These are phyloP conservation scores for Salvelinus alpinus DNA, from an alignment of 2,113 vertebrate species.

Conservation along the genomic window DNA sequence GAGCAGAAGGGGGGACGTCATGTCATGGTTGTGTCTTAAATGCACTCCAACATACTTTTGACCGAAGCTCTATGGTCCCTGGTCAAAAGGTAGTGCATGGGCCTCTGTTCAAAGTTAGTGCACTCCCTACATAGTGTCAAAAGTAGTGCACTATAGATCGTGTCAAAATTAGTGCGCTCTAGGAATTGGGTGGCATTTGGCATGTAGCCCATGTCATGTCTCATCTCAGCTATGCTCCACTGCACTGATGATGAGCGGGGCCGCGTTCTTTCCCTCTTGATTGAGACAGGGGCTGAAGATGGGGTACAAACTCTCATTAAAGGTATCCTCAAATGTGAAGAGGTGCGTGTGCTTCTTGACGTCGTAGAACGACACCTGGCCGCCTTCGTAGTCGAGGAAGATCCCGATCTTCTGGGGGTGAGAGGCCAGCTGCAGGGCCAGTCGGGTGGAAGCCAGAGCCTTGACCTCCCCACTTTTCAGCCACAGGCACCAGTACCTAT, in stretches of 20 bases:
- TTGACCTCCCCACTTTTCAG: slow-evolving; percentile 73
- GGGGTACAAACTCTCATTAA: slow-evolving; percentile 70
- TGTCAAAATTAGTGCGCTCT: no score
- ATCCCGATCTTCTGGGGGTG: slow-evolving; percentile 67
- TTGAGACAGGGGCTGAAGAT: slow-evolving; percentile 76
- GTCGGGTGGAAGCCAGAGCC: slow-evolving; percentile 50
- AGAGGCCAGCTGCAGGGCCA: slow-evolving; percentile 50
- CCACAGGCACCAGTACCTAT: slow-evolving; percentile 73
- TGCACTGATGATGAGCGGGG: slow-evolving; percentile 53
- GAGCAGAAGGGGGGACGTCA: not conserved
- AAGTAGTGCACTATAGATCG: no score
- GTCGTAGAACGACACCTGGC: slow-evolving; percentile 76
- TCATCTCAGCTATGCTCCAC: slow-evolving; percentile 66
- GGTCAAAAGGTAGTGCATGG: no score
- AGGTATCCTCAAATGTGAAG: slow-evolving; percentile 70
- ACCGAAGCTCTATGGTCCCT: no score
- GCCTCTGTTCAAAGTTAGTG: no score
- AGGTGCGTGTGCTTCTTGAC: slow-evolving; percentile 66
- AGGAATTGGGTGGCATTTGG: no score
- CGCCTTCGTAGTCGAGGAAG: slow-evolving; percentile 75
- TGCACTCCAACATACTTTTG: no score
- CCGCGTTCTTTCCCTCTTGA: slow-evolving; percentile 69
- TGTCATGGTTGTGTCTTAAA: not conserved
- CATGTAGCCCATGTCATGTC: no score
- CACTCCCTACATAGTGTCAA: no score